Evolutionary conservation across 1,140 invertebrate species (phyloP), one percentile per base, ranked within the genome.

Genomic region (Matsumurasca onukii): DNA sequence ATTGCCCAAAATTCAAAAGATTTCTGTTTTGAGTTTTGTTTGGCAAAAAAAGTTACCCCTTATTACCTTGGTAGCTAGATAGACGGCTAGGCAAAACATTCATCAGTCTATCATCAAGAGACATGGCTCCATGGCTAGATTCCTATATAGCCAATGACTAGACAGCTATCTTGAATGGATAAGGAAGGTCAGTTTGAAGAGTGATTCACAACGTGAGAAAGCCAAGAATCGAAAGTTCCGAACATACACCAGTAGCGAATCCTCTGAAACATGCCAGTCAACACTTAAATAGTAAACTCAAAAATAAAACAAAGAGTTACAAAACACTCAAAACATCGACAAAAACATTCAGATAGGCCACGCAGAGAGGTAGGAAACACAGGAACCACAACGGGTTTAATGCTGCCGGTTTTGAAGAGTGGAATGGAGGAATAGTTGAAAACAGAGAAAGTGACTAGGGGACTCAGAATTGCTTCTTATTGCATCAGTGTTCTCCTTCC

Each of bases 71-170:
- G 95, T 97, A 2, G 94, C 92, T 74, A 98, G 81, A 80, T 98
- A 98, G 70, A 97, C 88, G 71, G 92, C 91, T 87, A 34, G 96
- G 96, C 75, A 98, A 85, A 72, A 96, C 85, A 71, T 90, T 89
- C 81, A 91, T 91, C 55, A 95, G 82, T 75, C 91, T 86, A 73
- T 95, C 91, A 80, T 97, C 94, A 94, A 95, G 66, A 97, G 81
- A 68, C 89, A 83, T 76, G 90, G 90, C 69, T 87, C 88, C 70
- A 88, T 84, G 72, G 85, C 81, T 93, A 88, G 76, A 91, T 81
- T 70, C 87, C 79, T 73, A 91, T 84, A 74, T 91, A 92, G 72
- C 92, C 81, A 72, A 85, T 86, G 62, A 91, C 81, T 69, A 95
- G 69, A 94, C 82, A 76, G 89, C 86, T 74, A 91, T 79, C 85